Percentiles rank a stretch among this genome's conserved stretches.
Conservation (phyloP, 2,888 invertebrate genomes). For the Dyspetes luteomarginatus region DNA sequence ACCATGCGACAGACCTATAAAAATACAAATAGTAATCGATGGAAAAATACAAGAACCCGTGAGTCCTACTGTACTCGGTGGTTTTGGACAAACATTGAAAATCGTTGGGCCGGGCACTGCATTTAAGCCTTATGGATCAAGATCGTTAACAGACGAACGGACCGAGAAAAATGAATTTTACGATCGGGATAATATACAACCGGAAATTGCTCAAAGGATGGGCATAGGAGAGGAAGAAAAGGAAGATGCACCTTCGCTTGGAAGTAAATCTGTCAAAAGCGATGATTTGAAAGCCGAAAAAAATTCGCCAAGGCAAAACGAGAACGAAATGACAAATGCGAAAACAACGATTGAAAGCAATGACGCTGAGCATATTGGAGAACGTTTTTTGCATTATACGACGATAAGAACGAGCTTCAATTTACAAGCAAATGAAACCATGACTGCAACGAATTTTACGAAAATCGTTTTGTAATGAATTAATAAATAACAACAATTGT, state of each 20-base stretch:
- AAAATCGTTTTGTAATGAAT: conserved; percentile 22
- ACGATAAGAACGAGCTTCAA: not conserved
- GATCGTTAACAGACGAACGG: not conserved
- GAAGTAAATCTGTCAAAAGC: not conserved
- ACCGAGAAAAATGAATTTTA: not conserved
- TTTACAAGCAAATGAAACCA: not conserved
- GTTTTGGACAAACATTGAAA: conserved; percentile 27
- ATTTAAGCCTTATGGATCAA: not conserved
- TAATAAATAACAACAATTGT: conserved; percentile 29
- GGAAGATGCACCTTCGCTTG: not conserved
- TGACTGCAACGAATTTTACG: conserved; percentile 19
- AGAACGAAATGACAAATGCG: not conserved
- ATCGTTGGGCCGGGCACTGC: conserved; percentile 23
- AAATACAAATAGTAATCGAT: conserved; percentile 57
- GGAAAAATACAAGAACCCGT: conserved; percentile 53
- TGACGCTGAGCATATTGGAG: not conserved
- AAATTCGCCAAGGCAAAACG: not conserved
- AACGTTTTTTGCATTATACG: conserved; percentile 1
- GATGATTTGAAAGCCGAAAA: not conserved
- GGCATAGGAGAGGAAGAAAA: not conserved
- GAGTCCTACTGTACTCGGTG: conserved; percentile 17
- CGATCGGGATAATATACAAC: not conserved
- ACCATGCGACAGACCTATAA: conserved; percentile 61
- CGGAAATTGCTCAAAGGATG: conserved; percentile 18
- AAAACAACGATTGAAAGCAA: not conserved